These are phyloP conservation scores for Hoplostethus mediterraneus DNA, from an alignment of 2,797 vertebrate species.

Conservation along the genomic window DNA sequence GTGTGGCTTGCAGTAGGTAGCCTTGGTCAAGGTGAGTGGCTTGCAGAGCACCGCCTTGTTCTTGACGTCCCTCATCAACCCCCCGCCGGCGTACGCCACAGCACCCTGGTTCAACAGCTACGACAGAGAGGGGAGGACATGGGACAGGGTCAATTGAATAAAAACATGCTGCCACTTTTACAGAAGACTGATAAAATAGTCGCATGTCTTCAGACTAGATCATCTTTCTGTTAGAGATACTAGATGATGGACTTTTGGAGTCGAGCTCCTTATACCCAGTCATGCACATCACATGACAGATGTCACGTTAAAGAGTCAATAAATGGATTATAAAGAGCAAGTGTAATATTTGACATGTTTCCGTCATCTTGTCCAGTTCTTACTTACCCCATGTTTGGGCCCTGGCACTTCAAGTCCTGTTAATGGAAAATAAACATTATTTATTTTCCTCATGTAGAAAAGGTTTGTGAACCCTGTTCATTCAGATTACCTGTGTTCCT, in stretches of 20 bases:
- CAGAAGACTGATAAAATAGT: neutral
- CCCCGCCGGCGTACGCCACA: conserved; percentile 84
- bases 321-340: too few relatives aligned
- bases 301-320: too few relatives aligned
- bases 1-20: conserved; percentile 98
- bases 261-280: too few relatives aligned
- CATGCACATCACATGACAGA: too few relatives aligned
- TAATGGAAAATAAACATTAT: conserved; percentile 24
- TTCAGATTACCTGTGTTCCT: too few relatives aligned
- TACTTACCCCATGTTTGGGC: conserved; percentile 80
- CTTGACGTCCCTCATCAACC: conserved; percentile 93
- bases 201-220: neutral
- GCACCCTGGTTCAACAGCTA: conserved; percentile 83
- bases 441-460: neutral
- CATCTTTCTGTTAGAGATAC: neutral
- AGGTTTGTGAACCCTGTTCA: too few relatives aligned
- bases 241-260: neutral
- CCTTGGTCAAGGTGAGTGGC: conserved; percentile 98
- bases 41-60: conserved; percentile 99
- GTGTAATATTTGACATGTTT: neutral
- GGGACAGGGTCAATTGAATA: too few relatives aligned
- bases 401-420: conserved; percentile 73
- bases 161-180: too few relatives aligned
- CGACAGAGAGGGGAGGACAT: neutral
- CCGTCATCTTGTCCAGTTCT: neutral